phyloP scores from a whole-genome alignment of 1,140 invertebrate genomes.

The Condylostylus longicornis region DNA sequence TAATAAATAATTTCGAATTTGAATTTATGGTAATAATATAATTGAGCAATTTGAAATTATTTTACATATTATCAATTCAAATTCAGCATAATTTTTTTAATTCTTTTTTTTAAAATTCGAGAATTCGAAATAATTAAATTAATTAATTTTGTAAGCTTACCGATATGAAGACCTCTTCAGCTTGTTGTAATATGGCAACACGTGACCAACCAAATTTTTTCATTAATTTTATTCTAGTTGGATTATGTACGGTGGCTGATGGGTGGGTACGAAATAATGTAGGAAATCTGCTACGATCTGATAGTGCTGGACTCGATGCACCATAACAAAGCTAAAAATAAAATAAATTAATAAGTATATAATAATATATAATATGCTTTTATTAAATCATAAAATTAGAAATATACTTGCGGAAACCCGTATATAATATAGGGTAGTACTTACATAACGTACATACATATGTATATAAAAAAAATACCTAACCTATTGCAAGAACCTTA shows the following conservation, averaged over 20 bases:
- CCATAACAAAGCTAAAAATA: slow-evolving; percentile 84
- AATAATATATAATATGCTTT: not conserved
- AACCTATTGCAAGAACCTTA: no score
- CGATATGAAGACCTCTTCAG: slow-evolving; percentile 98
- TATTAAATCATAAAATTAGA: not conserved
- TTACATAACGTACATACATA: no score
- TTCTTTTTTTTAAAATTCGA: no score
- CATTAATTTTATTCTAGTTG: slow-evolving; percentile 90
- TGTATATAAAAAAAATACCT: no score
- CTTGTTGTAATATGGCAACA: slow-evolving; percentile 94
- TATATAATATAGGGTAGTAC: no score
- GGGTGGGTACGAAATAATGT: slow-evolving; percentile 98
- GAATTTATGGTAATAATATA: no score
- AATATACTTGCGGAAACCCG: no score
- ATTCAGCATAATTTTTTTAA: no score
- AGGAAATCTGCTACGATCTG: slow-evolving; percentile 90
- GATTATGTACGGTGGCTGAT: slow-evolving; percentile 97
- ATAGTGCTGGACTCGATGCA: slow-evolving; percentile 94
- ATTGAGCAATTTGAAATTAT: no score
- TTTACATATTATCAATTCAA: no score
- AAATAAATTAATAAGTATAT: slow-evolving; percentile 6
- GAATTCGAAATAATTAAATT: no score
- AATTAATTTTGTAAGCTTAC: slow-evolving; percentile 42
- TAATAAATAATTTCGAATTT: no score
- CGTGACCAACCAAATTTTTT: slow-evolving; percentile 93